Percentiles rank a stretch among this genome's conserved stretches.
These are phyloP conservation scores for Megalops cyprinoides DNA, from an alignment of 2,797 vertebrate genomes.

Conservation along the genomic window DNA sequence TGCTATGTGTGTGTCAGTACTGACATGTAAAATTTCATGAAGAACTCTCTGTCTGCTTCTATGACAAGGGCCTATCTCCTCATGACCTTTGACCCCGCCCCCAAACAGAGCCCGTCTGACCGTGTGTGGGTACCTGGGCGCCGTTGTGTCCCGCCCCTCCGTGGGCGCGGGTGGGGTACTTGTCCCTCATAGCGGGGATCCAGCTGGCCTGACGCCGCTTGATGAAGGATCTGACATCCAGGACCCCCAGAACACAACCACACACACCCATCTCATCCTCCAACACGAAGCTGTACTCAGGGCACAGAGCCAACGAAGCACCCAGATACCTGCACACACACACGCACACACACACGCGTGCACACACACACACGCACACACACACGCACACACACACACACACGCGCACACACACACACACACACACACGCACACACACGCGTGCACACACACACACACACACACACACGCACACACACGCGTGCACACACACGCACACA, in stretches of 20 bases:
- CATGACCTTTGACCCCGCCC: no score
- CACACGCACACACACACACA: no score
- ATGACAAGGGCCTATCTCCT: no score
- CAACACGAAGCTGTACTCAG: conserved; percentile 82
- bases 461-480: no score
- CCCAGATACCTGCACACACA: conserved; percentile 73
- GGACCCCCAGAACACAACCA: conserved; percentile 77
- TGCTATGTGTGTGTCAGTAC: neutral
- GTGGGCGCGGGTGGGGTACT: conserved; percentile 67
- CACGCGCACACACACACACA: no score
- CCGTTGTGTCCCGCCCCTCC: no score
- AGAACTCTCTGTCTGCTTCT: no score
- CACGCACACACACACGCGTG: conserved; percentile 29
- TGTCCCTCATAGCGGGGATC: conserved; percentile 79
- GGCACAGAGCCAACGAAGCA: conserved; percentile 78
- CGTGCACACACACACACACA: no score
- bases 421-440: no score
- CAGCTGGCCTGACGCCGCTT: conserved; percentile 79
- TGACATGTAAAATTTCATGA: no score
- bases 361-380: conserved; percentile 9
- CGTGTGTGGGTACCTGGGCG: conserved; percentile 2
- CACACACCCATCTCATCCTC: conserved; percentile 82
- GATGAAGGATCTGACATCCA: conserved; percentile 77
- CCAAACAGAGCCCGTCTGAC: no score
- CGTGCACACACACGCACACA: no score